Percentiles rank a stretch among this genome's conserved stretches.
phyloP scores from a whole-genome alignment of 2,888 invertebrate genomes.

The Proisotoma minuta region DNA sequence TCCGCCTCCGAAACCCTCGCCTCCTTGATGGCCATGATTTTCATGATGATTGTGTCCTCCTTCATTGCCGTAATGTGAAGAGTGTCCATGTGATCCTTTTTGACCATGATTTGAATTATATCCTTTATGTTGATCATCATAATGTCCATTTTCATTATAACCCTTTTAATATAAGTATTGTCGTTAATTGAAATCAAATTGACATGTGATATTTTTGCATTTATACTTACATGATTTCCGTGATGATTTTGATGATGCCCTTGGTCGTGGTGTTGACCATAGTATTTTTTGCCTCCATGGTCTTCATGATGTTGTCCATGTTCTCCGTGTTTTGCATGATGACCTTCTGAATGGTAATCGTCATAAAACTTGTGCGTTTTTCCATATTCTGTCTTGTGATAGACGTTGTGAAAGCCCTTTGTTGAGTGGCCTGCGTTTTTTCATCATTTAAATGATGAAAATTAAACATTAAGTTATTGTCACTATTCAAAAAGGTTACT shows the following conservation, averaged over 20 bases:
- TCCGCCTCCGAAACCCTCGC: constrained; percentile 17
- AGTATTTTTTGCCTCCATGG: constrained; percentile 39
- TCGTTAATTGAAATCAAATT: too few species aligned
- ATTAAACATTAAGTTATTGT: too few species aligned
- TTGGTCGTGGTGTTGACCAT: constrained; percentile 39
- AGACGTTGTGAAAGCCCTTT: constrained; percentile 44
- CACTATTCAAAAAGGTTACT: too few species aligned
- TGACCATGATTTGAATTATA: constrained; percentile 4
- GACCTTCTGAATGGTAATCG: constrained; percentile 41
- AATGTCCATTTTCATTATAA: constrained; percentile 32
- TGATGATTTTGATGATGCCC: constrained; percentile 39
- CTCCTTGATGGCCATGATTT: constrained; percentile 23
- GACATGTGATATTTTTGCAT: too few species aligned
- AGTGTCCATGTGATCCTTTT: constrained; percentile 20
- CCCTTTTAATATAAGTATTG: constrained; percentile 13
- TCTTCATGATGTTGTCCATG: constrained; percentile 40
- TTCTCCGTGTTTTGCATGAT: constrained; percentile 37
- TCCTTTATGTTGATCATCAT: constrained; percentile 38
- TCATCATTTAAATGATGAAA: too few species aligned
- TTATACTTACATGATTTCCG: constrained; percentile 34
- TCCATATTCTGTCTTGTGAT: constrained; percentile 47
- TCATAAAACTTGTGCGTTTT: constrained; percentile 45
- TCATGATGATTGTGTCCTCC: constrained; percentile 30
- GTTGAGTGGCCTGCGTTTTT: constrained; percentile 45
- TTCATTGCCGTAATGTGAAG: constrained; percentile 32